phyloP scores from a whole-genome alignment of 2,888 invertebrate genomes.

The Cetonia aurata region DNA sequence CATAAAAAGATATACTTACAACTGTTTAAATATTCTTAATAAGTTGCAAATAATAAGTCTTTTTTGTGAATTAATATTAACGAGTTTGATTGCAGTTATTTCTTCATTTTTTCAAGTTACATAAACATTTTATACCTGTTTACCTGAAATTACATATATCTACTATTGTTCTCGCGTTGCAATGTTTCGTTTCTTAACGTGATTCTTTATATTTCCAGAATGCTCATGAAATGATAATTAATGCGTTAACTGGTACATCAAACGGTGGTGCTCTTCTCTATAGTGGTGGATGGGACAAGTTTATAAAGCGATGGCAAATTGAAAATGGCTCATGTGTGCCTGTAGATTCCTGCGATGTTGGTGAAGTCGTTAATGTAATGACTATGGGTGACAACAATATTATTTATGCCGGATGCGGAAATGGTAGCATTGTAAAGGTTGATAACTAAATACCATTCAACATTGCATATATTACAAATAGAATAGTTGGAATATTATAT shows the following conservation, averaged over 20 bases:
- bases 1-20: no score
- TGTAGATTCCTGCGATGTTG: slow-evolving; percentile 53
- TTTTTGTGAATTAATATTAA: no score
- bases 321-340: slow-evolving; percentile 41
- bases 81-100: no score
- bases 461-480: background rate
- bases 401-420: slow-evolving; percentile 72
- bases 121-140: no score
- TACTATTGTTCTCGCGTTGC: no score
- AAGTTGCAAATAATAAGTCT: no score
- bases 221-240: slow-evolving; percentile 68
- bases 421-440: slow-evolving; percentile 66
- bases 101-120: no score
- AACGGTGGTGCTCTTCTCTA: slow-evolving; percentile 61
- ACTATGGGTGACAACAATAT: slow-evolving; percentile 54
- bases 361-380: slow-evolving; percentile 57
- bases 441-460: background rate
- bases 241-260: slow-evolving; percentile 61
- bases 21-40: no score
- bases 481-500: no score
- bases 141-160: no score
- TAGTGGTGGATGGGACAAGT: slow-evolving; percentile 68
- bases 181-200: background rate
- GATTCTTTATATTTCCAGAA: slow-evolving; percentile 52
- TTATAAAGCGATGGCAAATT: slow-evolving; percentile 66